These are phyloP conservation scores for Urophycis tenuis DNA, from an alignment of 2,797 vertebrate genomes.

Conservation along the genomic window DNA sequence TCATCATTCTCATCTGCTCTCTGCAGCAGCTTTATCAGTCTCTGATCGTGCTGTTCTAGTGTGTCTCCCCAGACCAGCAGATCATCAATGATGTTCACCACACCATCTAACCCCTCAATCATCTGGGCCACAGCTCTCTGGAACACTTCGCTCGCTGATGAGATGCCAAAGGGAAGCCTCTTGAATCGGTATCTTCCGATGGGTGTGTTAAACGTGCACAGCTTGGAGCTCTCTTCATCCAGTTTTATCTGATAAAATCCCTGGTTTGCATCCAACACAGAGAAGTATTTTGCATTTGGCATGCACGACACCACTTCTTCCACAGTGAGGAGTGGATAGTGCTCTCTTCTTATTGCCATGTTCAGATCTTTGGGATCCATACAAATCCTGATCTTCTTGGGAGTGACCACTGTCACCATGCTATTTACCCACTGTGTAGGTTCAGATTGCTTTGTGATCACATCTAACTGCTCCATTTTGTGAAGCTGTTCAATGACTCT, in stretches of 20 bases:
- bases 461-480: not conserved
- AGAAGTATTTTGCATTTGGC: not conserved
- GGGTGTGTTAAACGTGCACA: not conserved
- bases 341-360: not conserved
- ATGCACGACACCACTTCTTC: not conserved
- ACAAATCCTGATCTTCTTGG: not conserved
- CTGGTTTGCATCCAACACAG: not conserved
- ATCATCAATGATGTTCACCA: not conserved
- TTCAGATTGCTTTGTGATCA: not conserved
- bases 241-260: not conserved
- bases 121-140: not conserved
- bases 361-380: constrained; percentile 5
- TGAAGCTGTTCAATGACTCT: not conserved
- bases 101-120: not conserved
- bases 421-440: not conserved
- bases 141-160: not conserved
- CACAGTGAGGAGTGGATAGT: constrained; percentile 3
- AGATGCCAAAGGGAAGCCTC: not conserved
- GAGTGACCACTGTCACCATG: not conserved
- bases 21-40: not conserved
- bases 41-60: not conserved
- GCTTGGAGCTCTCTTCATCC: not conserved
- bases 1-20: not conserved
- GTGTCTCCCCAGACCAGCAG: not conserved
- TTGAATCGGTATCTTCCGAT: not conserved